These are phyloP conservation scores for Achatina immaculata DNA, from an alignment of 1,140 invertebrate species.

Conservation along the genomic window DNA sequence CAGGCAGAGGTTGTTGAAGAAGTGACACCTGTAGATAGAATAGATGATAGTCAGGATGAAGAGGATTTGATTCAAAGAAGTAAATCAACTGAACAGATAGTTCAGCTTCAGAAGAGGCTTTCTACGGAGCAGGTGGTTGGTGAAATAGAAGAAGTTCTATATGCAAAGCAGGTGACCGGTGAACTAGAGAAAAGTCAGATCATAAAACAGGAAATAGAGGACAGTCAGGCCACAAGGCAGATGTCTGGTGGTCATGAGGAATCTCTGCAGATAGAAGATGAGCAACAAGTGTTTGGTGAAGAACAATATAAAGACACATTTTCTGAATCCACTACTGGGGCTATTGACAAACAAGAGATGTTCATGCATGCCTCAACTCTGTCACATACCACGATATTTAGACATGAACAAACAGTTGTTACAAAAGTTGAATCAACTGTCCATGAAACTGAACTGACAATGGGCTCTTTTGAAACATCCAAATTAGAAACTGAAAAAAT, in stretches of 20 bases:
- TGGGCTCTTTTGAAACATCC: not conserved
- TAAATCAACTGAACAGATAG: not conserved
- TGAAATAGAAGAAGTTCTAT: not conserved
- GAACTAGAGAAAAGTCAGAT: not conserved
- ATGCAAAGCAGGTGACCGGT: not conserved
- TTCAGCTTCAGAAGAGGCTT: not conserved
- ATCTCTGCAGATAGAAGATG: no score
- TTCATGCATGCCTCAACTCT: not conserved
- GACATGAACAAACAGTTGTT: not conserved
- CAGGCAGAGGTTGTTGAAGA: not conserved
- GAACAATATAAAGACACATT: not conserved
- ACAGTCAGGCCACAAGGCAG: no score
- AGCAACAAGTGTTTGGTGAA: no score
- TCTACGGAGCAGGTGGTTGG: slow-evolving; percentile 13
- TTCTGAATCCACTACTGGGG: not conserved
- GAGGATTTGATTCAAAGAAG: slow-evolving; percentile 12
- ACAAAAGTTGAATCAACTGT: not conserved
- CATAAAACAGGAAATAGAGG: not conserved
- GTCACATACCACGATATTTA: not conserved
- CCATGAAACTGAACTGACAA: not conserved
- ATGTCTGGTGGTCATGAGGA: no score
- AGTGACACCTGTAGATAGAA: not conserved
- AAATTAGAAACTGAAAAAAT: not conserved
- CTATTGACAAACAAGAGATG: not conserved
- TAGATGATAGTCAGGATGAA: slow-evolving; percentile 3